phyloP scores from a whole-genome alignment of 2,888 invertebrate species.

The Blastobasis lacticolella region DNA sequence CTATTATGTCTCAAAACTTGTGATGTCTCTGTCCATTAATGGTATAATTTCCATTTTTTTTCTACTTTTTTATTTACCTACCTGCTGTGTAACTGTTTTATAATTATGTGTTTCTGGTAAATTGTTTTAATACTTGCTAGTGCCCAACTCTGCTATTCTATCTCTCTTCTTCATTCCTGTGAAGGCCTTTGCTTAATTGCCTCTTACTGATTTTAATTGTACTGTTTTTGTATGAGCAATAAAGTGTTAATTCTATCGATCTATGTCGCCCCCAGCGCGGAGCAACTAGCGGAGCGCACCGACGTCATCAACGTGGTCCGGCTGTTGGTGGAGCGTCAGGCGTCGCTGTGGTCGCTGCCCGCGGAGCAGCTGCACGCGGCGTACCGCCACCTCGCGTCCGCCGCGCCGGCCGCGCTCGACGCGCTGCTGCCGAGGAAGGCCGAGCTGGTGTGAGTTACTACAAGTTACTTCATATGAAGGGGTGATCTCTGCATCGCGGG shows the following conservation, averaged over 20 bases:
- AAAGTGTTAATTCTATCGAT: not conserved
- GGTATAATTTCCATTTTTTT: too few relatives aligned
- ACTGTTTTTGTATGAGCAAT: not conserved
- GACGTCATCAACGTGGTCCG: constrained; percentile 94
- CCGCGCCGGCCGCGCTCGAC: constrained; percentile 87
- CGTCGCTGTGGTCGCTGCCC: constrained; percentile 78
- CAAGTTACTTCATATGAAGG: not conserved
- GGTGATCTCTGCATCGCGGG: too few relatives aligned
- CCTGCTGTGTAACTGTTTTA: too few relatives aligned
- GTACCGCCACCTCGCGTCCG: constrained; percentile 88
- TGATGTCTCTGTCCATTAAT: too few relatives aligned
- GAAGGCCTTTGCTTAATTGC: not conserved
- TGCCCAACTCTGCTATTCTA: too few relatives aligned
- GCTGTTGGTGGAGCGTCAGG: constrained; percentile 76
- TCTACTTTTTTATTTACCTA: too few relatives aligned
- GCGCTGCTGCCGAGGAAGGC: constrained; percentile 70
- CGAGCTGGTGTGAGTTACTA: constrained; percentile 44
- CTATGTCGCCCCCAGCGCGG: constrained; percentile 52
- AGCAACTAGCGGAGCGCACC: constrained; percentile 84
- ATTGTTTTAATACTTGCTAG: too few relatives aligned
- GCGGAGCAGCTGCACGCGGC: constrained; percentile 90
- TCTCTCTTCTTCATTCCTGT: too few relatives aligned
- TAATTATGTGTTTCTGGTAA: too few relatives aligned
- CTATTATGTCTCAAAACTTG: too few relatives aligned
- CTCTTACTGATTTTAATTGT: not conserved